These are phyloP conservation scores for Diarsia dahlii DNA, from an alignment of 2,888 invertebrate genomes.

Conservation along the genomic window DNA sequence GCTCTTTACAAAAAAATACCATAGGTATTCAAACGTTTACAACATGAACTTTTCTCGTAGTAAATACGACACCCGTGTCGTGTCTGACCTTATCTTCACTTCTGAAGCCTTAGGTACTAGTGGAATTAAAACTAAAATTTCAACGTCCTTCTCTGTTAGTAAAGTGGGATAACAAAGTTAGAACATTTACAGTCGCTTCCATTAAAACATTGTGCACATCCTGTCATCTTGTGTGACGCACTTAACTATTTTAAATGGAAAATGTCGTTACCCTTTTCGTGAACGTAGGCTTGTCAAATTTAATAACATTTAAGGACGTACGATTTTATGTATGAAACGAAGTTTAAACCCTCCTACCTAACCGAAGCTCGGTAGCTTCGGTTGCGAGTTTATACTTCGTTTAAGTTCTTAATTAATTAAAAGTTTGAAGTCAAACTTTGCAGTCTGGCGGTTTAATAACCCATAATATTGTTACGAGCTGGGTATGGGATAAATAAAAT, in stretches of 20 bases:
- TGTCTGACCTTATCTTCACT: not conserved
- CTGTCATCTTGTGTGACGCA: conserved; percentile 1
- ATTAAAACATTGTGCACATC: conserved; percentile 36
- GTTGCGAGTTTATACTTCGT: too few species aligned
- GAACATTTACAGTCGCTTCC: not conserved
- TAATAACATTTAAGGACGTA: conserved; percentile 16
- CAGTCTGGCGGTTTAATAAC: not conserved
- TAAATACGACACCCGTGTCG: not conserved
- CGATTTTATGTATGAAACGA: conserved; percentile 5
- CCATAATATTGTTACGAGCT: too few species aligned
- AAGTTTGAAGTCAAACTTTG: conserved; percentile 16
- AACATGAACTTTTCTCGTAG: not conserved
- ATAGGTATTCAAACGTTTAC: not conserved
- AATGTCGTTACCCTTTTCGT: conserved; percentile 29
- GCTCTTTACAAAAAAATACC: not conserved
- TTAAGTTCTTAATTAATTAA: conserved; percentile 20
- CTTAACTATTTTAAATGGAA: conserved; percentile 44
- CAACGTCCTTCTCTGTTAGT: not conserved
- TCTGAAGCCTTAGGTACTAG: not conserved
- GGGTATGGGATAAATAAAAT: too few species aligned
- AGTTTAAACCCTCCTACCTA: conserved; percentile 11
- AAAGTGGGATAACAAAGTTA: conserved; percentile 27
- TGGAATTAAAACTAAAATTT: not conserved
- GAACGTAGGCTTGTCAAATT: conserved; percentile 18
- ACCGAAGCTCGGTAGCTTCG: conserved; percentile 5